A percentile compares a stretch with the other conserved stretches of the same genome.
phyloP scores from a whole-genome alignment of 2,888 invertebrate species.

The Lycaena phlaeas region DNA sequence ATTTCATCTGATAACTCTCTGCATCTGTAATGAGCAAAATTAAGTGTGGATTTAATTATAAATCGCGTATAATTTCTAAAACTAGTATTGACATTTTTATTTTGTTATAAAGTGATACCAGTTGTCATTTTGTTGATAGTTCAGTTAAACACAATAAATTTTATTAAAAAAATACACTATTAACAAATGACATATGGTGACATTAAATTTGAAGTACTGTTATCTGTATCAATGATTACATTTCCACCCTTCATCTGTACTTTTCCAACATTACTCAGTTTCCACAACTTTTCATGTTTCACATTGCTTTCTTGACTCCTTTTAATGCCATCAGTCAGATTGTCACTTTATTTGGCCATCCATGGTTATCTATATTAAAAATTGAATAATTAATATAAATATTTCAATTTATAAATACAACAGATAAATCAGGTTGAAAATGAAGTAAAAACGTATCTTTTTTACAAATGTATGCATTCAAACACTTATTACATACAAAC shows the following conservation, averaged over 20 bases:
- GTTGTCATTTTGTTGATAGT: constrained; percentile 37
- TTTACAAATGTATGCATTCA: neutral
- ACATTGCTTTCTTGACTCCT: constrained; percentile 30
- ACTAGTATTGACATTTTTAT: constrained; percentile 28
- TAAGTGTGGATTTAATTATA: constrained; percentile 18
- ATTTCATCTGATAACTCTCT: constrained; percentile 14
- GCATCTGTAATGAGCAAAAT: constrained; percentile 43
- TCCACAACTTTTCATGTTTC: constrained; percentile 44
- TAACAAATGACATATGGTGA: constrained; percentile 43
- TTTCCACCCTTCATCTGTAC: constrained; percentile 59
- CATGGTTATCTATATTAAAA: constrained; percentile 42
- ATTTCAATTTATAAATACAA: constrained; percentile 10
- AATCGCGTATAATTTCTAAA: constrained; percentile 7
- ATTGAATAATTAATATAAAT: constrained; percentile 22
- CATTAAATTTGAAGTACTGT: constrained; percentile 34
- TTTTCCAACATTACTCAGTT: constrained; percentile 49
- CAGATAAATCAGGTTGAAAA: constrained; percentile 5
- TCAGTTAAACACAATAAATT: constrained; percentile 13
- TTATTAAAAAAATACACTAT: constrained; percentile 20
- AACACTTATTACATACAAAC: neutral
- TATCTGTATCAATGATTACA: constrained; percentile 67
- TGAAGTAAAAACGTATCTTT: constrained; percentile 6
- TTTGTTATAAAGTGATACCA: constrained; percentile 13
- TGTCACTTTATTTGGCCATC: constrained; percentile 57
- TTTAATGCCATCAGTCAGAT: constrained; percentile 21